These are phyloP conservation scores for Chesias legatella DNA, from an alignment of 2,888 invertebrate genomes.

Conservation along the genomic window DNA sequence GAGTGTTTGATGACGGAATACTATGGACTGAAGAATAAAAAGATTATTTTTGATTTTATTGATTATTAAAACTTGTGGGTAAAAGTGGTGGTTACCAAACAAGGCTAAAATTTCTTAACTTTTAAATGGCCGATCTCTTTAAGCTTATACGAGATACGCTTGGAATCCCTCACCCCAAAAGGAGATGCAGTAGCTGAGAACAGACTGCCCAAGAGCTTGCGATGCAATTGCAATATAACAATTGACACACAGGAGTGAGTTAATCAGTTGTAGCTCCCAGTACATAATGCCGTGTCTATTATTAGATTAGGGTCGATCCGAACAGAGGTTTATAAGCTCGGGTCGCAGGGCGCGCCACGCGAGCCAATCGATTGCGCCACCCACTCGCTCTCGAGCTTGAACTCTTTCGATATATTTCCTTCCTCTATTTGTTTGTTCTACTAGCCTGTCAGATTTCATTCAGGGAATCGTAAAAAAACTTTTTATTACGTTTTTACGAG, in stretches of 20 bases:
- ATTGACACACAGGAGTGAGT: neutral
- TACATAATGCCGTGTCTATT: conserved; percentile 52
- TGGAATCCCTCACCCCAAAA: too few species aligned
- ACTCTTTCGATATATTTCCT: conserved; percentile 33
- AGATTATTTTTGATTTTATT: too few species aligned
- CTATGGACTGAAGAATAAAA: too few species aligned
- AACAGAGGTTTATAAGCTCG: conserved; percentile 51
- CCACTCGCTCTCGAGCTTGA: conserved; percentile 32
- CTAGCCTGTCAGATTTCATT: conserved; percentile 20
- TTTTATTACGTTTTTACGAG: neutral
- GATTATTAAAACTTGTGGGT: too few species aligned
- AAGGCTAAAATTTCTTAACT: too few species aligned
- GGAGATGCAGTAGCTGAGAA: too few species aligned
- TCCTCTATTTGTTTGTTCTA: conserved; percentile 26
- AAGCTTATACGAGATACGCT: too few species aligned
- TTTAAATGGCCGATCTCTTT: too few species aligned
- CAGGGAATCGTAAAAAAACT: neutral
- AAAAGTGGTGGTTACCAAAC: too few species aligned
- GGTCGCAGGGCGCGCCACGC: conserved; percentile 54
- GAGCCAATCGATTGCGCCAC: conserved; percentile 47
- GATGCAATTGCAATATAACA: too few species aligned
- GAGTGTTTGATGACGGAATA: too few species aligned
- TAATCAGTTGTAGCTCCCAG: conserved; percentile 22
- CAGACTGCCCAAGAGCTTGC: too few species aligned
- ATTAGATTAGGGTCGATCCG: conserved; percentile 64